Evolutionary conservation across 2,797 vertebrate species (phyloP).

Genomic region (Anolis apletophallus): DNA sequence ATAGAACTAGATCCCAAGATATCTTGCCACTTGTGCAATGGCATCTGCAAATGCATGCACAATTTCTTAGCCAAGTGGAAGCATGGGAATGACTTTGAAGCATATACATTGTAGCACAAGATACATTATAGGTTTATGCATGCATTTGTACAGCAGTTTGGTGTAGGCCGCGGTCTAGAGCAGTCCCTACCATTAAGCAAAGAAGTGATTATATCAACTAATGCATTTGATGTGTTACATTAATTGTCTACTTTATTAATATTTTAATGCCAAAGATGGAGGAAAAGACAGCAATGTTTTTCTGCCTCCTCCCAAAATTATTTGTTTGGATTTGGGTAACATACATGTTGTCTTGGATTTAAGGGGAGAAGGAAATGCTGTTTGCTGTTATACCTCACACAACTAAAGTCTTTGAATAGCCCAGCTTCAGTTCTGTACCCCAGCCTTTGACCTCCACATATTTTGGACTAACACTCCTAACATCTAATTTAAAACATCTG

Average conservation of each 20-base stretch:
- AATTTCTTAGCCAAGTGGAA: too few species aligned
- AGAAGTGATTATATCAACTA: too few species aligned
- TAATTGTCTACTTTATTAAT: too few species aligned
- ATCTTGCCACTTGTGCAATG: neutral
- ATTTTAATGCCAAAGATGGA: too few species aligned
- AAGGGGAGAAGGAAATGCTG: too few species aligned
- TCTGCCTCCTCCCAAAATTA: too few species aligned
- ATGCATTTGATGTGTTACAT: too few species aligned
- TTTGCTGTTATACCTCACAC: neutral
- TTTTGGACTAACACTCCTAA: neutral
- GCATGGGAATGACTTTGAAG: neutral
- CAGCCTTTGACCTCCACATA: neutral
- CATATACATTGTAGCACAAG: neutral
- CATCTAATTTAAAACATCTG: neutral
- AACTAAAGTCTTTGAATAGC: neutral
- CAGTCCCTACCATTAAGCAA: too few species aligned
- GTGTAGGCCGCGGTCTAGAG: too few species aligned
- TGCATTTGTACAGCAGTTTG: neutral
- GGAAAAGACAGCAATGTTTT: too few species aligned
- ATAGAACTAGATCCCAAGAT: neutral
- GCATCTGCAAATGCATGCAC: neutral
- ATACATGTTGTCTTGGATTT: too few species aligned
- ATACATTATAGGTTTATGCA: neutral
- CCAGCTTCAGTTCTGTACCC: neutral
- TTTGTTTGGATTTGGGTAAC: too few species aligned